Evolutionary conservation across 1,140 invertebrate genomes (phyloP), one percentile per base, ranked within the genome.

Genomic region (Tetragonula clypearis): DNA sequence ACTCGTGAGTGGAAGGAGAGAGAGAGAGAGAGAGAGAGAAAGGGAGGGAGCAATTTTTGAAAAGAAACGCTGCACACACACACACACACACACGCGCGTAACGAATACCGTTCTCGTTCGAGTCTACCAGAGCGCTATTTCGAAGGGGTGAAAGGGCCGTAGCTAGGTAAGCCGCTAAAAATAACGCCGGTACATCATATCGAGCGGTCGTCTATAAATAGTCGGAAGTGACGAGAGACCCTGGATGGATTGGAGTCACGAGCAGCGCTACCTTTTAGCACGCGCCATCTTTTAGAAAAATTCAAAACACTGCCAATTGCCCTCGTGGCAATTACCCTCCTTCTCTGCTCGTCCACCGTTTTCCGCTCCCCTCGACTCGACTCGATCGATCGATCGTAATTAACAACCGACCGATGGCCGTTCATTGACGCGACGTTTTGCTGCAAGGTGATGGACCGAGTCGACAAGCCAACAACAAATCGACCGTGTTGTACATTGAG

Each of bases 161-260:
- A 82, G 86, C 89, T 90, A 90, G 89, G 89, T 90, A 90, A 88
- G 90, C 87, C 56, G 86, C 92, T 94, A 94, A 93, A 94, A 93
- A 94, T 94, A 94, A 91, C 87, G 78, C 79, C 86, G 89, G 92
- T 93, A 93, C 93, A 94, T 94, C 93, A 94, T 94, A 94, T 95
- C 92, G 93, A 94, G 93, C 94, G 93, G 91, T 91, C 85, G 78
- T 89, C 92, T 94, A 94, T 93, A 94, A 94, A 94, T 95, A 95
- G 90, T 73, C 30, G 49, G 56, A 87, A 89, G 87, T 86, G 88
- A 90, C 80, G 88, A 91, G 84, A 90, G 87, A 83, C 84, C 87
- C 86, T 88, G 89, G 89, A 93, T 89, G 87, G 88, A 91, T 92
- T 89, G 86, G 90, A 89, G 86, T 78, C 86, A 86, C 86, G 73